phyloP scores from a whole-genome alignment of 1,140 invertebrate species.

The Meloidogyne floridensis region DNA sequence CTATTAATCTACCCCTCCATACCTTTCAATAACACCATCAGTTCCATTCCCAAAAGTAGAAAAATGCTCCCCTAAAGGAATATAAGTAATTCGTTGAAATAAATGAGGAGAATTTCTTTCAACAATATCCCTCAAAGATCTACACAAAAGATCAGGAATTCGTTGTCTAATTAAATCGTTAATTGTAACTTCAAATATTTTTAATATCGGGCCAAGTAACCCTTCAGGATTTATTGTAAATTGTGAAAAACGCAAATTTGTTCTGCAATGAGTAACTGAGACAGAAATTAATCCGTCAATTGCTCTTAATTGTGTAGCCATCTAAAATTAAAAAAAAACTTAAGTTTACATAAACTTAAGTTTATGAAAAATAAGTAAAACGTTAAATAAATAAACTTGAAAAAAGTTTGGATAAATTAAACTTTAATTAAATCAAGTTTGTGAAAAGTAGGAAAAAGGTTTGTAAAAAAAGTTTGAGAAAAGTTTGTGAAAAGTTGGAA shows the following conservation, averaged over 20 bases:
- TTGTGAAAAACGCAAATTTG: conserved; percentile 54
- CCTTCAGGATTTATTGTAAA: conserved; percentile 62
- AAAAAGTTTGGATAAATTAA: too few relatives aligned
- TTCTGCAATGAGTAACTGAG: conserved; percentile 58
- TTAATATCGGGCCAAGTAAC: conserved; percentile 57
- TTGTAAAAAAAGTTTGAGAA: neutral
- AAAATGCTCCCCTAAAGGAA: conserved; percentile 58
- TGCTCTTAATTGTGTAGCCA: conserved; percentile 53
- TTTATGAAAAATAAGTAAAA: too few relatives aligned
- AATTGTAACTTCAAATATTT: conserved; percentile 62
- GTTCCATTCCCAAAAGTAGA: conserved; percentile 39
- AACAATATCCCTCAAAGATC: conserved; percentile 54
- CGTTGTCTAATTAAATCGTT: conserved; percentile 59
- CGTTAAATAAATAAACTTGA: too few relatives aligned
- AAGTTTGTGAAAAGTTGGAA: too few relatives aligned
- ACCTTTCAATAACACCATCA: conserved; percentile 59
- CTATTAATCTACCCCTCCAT: neutral
- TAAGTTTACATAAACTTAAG: too few relatives aligned
- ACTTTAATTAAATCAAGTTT: too few relatives aligned
- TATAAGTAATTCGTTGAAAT: conserved; percentile 50
- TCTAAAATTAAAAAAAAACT: neutral
- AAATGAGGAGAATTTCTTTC: conserved; percentile 61
- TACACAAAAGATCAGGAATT: conserved; percentile 60
- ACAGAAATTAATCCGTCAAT: conserved; percentile 58
- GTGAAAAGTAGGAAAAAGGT: too few relatives aligned